Evolutionary conservation across 2,888 invertebrate species (phyloP).

Genomic region (Zaprionus obscuricornis): DNA sequence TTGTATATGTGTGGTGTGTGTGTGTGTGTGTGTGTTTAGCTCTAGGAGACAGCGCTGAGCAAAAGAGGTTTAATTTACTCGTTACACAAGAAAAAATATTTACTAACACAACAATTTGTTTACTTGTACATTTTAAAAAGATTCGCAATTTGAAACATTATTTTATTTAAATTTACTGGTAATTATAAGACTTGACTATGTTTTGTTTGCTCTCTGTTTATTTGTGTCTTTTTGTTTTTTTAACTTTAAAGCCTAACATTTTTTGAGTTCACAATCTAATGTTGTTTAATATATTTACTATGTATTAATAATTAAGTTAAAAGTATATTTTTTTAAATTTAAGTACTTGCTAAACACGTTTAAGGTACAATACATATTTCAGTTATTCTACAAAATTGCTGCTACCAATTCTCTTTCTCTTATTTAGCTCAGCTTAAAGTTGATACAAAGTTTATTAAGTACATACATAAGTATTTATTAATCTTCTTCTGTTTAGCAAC

Average conservation of each 20-base stretch:
- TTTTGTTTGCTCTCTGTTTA: conserved; percentile 9
- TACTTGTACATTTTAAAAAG: conserved; percentile 54
- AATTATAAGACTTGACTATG: conserved; percentile 50
- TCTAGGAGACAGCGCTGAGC: conserved; percentile 72
- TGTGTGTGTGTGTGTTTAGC: conserved; percentile 35
- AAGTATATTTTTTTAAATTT: conserved; percentile 67
- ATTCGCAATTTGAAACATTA: conserved; percentile 59
- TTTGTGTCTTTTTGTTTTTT: conserved; percentile 31
- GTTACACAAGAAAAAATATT: conserved; percentile 48
- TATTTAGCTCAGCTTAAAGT: conserved; percentile 77
- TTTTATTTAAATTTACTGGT: conserved; percentile 22
- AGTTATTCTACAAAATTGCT: conserved; percentile 76
- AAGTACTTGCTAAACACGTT: conserved; percentile 72
- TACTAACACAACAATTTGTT: conserved; percentile 54
- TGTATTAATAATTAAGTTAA: conserved; percentile 44
- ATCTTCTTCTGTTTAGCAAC: conserved; percentile 46
- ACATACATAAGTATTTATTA: conserved; percentile 54
- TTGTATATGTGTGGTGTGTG: conserved; percentile 12
- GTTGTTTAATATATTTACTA: conserved; percentile 31
- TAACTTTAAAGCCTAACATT: conserved; percentile 73
- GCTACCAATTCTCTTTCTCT: conserved; percentile 60
- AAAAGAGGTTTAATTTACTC: conserved; percentile 58
- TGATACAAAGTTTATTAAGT: conserved; percentile 75
- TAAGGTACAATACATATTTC: conserved; percentile 77
- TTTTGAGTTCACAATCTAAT: conserved; percentile 64